Conservation (phyloP, 35 echinoderm and acorn worm genomes). For the Apostichopus californicus region DNA sequence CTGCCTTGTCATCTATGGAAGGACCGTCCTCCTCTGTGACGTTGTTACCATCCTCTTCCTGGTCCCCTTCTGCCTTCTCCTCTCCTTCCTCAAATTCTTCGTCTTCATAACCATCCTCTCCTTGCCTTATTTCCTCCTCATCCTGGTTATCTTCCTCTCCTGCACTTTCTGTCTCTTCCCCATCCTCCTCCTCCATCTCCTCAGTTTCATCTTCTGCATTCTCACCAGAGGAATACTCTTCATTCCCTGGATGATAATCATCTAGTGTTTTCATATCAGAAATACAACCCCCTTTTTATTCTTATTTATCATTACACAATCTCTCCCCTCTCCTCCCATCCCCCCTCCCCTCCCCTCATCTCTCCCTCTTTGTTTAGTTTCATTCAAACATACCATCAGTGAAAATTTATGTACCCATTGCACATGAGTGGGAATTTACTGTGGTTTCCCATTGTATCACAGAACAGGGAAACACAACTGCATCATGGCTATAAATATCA, state of each 20-base stretch:
- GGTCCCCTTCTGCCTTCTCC: conserved; percentile 29
- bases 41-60: background rate
- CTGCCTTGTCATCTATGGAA: background rate
- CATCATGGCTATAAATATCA: too few species aligned
- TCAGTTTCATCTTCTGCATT: background rate
- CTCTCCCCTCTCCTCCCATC: too few species aligned
- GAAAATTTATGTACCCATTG: too few species aligned
- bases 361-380: too few species aligned
- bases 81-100: conserved; percentile 43
- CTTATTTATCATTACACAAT: too few species aligned
- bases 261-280: background rate
- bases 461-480: too few species aligned
- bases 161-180: background rate
- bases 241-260: background rate
- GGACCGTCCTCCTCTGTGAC: background rate
- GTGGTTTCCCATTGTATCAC: too few species aligned
- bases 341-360: too few species aligned
- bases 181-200: background rate
- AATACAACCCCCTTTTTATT: background rate
- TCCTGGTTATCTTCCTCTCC: background rate
- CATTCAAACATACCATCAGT: too few species aligned
- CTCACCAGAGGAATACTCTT: background rate
- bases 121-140: background rate
- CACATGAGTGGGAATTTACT: too few species aligned
- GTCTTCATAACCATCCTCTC: conserved; percentile 17